Conservation (phyloP, 2,797 vertebrate species). For the Alosa sapidissima region DNA sequence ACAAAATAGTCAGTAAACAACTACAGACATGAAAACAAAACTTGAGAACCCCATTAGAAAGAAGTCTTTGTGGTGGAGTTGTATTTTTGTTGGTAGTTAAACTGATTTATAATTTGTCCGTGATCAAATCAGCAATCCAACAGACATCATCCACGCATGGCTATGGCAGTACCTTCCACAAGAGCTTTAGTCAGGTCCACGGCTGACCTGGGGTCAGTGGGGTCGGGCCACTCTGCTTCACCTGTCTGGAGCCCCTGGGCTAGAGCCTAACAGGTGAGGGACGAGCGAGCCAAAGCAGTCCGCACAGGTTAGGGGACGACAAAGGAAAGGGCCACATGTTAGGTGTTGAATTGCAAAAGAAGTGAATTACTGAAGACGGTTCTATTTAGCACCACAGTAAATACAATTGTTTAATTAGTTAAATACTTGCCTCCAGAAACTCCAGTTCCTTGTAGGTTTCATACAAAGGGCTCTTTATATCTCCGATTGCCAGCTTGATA, state of each 20-base stretch:
- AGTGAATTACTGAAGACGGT: background rate
- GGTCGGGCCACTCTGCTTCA: slow-evolving; percentile 87
- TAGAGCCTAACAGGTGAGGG: slow-evolving; percentile 73
- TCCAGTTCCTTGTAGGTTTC: slow-evolving; percentile 86
- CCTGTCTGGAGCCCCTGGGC: slow-evolving; percentile 85
- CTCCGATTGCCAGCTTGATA: slow-evolving; percentile 82
- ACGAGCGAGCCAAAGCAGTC: background rate
- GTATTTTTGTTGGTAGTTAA: no score
- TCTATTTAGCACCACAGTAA: no score
- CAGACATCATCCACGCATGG: background rate
- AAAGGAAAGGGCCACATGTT: background rate
- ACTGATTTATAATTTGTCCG: no score
- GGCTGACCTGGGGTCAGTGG: slow-evolving; percentile 77
- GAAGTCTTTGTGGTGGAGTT: no score
- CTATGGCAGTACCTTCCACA: slow-evolving; percentile 77
- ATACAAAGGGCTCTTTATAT: slow-evolving; percentile 83
- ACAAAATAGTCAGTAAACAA: slow-evolving; percentile 24
- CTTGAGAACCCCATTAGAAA: no score
- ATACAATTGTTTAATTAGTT: background rate
- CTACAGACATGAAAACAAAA: no score
- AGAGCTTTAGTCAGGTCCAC: slow-evolving; percentile 81
- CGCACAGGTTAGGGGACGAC: background rate
- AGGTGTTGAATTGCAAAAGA: background rate
- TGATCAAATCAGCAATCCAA: background rate
- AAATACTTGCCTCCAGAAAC: slow-evolving; percentile 85